Evolutionary conservation across 2,113 vertebrate genomes (phyloP).

Genomic region (Cercopithecus mona): DNA sequence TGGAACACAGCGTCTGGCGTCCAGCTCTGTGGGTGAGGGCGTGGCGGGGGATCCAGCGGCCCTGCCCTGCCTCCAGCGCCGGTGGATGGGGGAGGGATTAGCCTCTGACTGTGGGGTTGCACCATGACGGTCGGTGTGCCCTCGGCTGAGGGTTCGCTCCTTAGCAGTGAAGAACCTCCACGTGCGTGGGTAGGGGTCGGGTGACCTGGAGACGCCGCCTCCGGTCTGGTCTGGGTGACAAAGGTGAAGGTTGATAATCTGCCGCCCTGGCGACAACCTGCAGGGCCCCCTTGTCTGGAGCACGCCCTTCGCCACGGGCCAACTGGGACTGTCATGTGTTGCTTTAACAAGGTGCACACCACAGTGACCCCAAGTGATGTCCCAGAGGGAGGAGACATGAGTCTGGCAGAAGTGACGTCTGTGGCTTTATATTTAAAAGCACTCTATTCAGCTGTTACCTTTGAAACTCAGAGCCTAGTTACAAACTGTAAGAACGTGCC

Average conservation of each 20-base stretch:
- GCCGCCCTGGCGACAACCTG: not conserved
- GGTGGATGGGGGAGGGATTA: slow-evolving; percentile 21
- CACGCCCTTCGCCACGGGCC: not conserved
- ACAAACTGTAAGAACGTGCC: slow-evolving; percentile 60
- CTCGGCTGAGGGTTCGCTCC: slow-evolving; percentile 57
- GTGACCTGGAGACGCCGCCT: slow-evolving; percentile 46
- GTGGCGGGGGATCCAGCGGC: not conserved
- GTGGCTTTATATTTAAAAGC: not conserved
- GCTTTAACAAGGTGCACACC: not conserved
- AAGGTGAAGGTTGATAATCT: slow-evolving; percentile 52
- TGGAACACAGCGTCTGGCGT: slow-evolving; percentile 70
- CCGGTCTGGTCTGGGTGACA: slow-evolving; percentile 56
- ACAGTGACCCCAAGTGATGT: not conserved
- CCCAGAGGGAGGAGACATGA: not conserved
- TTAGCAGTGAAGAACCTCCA: slow-evolving; percentile 66
- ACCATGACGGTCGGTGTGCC: slow-evolving; percentile 63
- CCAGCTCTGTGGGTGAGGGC: slow-evolving; percentile 38
- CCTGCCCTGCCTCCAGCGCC: not conserved
- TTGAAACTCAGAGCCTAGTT: slow-evolving; percentile 70
- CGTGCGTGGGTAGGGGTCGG: slow-evolving; percentile 64
- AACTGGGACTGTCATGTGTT: not conserved
- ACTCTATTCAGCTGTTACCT: slow-evolving; percentile 50
- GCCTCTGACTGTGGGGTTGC: slow-evolving; percentile 60
- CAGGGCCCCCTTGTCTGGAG: not conserved
- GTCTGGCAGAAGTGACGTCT: not conserved